These are phyloP conservation scores for Drosophila triauraria DNA, from an alignment of 1,140 invertebrate genomes.

Conservation along the genomic window DNA sequence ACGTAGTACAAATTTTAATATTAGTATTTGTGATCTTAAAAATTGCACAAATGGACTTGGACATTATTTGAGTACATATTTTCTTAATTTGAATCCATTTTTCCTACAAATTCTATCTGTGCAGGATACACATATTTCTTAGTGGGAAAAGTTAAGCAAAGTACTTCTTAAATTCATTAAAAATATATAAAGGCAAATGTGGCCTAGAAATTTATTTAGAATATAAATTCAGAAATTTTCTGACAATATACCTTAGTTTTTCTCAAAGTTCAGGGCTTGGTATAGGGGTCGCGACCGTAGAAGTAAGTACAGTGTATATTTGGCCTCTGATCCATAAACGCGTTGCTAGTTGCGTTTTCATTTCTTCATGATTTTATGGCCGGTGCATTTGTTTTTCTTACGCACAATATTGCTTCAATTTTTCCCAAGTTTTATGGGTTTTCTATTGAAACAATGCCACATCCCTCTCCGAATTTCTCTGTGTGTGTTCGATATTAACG, in stretches of 20 bases:
- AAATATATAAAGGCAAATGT: neutral
- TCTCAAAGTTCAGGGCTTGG: slow-evolving; percentile 12
- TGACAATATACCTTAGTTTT: neutral
- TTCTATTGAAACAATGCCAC: slow-evolving; percentile 78
- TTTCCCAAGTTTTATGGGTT: slow-evolving; percentile 74
- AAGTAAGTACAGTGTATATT: neutral
- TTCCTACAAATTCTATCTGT: too few species aligned
- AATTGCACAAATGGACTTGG: too few species aligned
- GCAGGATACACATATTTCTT: neutral
- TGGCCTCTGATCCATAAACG: slow-evolving; percentile 41
- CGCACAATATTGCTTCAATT: slow-evolving; percentile 71
- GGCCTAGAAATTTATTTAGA: neutral
- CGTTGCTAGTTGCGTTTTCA: slow-evolving; percentile 43
- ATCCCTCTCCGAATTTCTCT: slow-evolving; percentile 15
- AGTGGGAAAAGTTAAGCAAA: rapidly evolving
- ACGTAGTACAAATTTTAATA: too few species aligned
- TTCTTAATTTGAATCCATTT: too few species aligned
- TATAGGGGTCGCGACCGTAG: slow-evolving; percentile 24
- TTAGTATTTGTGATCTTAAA: too few species aligned
- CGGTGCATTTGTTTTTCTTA: slow-evolving; percentile 70
- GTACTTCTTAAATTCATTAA: neutral
- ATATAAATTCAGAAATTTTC: neutral
- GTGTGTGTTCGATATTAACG: slow-evolving; percentile 67
- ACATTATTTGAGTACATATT: too few species aligned
- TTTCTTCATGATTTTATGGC: slow-evolving; percentile 67